Conservation (phyloP, 2,797 vertebrate species). For the Channa striata region DNA sequence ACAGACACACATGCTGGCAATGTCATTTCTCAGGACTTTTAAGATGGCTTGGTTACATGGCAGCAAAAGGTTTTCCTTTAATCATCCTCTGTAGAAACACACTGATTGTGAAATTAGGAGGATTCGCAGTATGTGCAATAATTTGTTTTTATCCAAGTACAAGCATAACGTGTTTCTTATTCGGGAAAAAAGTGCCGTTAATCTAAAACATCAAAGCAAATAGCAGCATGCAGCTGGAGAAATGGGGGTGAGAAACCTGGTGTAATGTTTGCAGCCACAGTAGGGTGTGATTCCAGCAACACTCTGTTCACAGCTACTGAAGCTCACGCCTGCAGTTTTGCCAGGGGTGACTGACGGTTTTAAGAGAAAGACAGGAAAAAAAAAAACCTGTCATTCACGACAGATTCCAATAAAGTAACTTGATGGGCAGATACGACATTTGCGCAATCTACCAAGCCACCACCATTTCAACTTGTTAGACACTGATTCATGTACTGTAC, state of each 20-base stretch:
- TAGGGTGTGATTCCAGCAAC: slow-evolving; percentile 43
- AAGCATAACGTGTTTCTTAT: slow-evolving; percentile 26
- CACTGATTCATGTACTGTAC: slow-evolving; percentile 49
- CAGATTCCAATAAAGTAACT: slow-evolving; percentile 30
- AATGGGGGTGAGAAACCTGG: slow-evolving; percentile 41
- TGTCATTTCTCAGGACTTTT: not conserved
- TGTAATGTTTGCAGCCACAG: slow-evolving; percentile 64
- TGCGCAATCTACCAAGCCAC: slow-evolving; percentile 16
- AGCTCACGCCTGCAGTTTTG: slow-evolving; percentile 54
- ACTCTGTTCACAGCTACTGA: slow-evolving; percentile 41
- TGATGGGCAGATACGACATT: slow-evolving; percentile 41
- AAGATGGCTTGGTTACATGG: not conserved
- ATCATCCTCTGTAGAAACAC: not conserved
- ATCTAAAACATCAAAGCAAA: slow-evolving; percentile 53
- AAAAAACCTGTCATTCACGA: slow-evolving; percentile 43
- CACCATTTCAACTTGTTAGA: slow-evolving; percentile 30
- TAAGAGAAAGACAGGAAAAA: slow-evolving; percentile 24
- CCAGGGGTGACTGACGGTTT: slow-evolving; percentile 45
- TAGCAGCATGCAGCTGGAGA: slow-evolving; percentile 42
- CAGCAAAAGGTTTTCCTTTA: slow-evolving; percentile 10
- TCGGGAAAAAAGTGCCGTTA: slow-evolving; percentile 47
- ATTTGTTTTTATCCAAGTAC: slow-evolving; percentile 5
- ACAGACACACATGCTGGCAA: not conserved
- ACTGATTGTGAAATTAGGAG: slow-evolving; percentile 18
- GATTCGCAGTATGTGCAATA: slow-evolving; percentile 6